A percentile compares a stretch with the other conserved stretches of the same genome.
phyloP scores from a whole-genome alignment of 1,140 invertebrate species.

The Drosophila elegans region DNA sequence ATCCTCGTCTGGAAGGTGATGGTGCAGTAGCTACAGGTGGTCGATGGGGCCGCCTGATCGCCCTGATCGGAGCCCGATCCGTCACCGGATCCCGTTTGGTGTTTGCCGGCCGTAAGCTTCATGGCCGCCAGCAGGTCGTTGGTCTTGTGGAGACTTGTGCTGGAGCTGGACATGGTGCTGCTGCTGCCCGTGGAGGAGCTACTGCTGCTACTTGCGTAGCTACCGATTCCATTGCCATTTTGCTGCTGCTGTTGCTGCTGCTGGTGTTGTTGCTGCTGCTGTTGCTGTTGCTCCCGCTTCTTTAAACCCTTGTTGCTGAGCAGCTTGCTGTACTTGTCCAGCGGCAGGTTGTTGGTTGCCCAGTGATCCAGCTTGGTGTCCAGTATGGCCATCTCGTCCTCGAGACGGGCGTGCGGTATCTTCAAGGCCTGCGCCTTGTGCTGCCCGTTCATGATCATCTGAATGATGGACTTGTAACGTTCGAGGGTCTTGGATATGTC shows the following conservation, averaged over 20 bases:
- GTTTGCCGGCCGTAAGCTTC: slow-evolving; percentile 64
- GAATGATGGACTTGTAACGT: slow-evolving; percentile 85
- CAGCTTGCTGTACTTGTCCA: slow-evolving; percentile 83
- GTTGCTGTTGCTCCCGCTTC: slow-evolving; percentile 76
- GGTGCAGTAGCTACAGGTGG: slow-evolving; percentile 87
- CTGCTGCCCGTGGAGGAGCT: slow-evolving; percentile 71
- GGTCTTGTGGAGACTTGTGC: slow-evolving; percentile 62
- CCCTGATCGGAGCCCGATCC: slow-evolving; percentile 44
- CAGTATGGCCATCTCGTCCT: slow-evolving; percentile 85
- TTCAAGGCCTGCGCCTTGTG: slow-evolving; percentile 83
- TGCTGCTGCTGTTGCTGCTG: slow-evolving; percentile 61
- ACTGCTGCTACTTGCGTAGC: slow-evolving; percentile 59
- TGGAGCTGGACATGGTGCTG: slow-evolving; percentile 68
- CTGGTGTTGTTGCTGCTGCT: slow-evolving; percentile 49
- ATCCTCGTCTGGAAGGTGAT: slow-evolving; percentile 87
- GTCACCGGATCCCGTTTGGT: slow-evolving; percentile 28
- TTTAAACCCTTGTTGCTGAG: slow-evolving; percentile 81
- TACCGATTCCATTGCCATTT: slow-evolving; percentile 56
- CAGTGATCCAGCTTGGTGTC: slow-evolving; percentile 85
- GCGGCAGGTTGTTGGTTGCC: slow-evolving; percentile 82
- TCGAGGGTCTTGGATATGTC: slow-evolving; percentile 86
- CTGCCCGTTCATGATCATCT: slow-evolving; percentile 85
- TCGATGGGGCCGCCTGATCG: slow-evolving; percentile 58
- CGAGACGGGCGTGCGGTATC: slow-evolving; percentile 76
- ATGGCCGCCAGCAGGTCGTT: slow-evolving; percentile 75